Base-by-base conservation (phyloP, 2,113 vertebrate species). In the Spea bombifrons region DNA sequence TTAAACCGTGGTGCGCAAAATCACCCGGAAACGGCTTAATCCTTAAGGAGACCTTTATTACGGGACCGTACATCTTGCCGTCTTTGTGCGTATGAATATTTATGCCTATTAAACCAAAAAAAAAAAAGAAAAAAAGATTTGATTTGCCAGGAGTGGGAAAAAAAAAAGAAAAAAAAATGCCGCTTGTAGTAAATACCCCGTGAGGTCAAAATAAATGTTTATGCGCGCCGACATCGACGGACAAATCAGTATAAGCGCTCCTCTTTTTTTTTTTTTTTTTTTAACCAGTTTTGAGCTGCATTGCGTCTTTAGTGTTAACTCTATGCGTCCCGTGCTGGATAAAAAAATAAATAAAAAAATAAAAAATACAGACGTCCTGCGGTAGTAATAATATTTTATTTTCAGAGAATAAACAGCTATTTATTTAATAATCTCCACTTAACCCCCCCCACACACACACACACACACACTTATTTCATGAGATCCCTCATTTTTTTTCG, bases 321-420 rank as follows among this genome's bases (percentile, higher is more conserved):
- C 77, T 8, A 63, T 43, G 61, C 17, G 61, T 17, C 57, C 77
- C 70, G 16, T 13, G 30, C 3, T 8, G 77, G 69, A 66, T 8
- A 8, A 63, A 73, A 15, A 2, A 46, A 66, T n/a, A n/a, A n/a
- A n/a, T n/a, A 55, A 77, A 75, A 50, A 78, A 30, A 30, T 1
- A 30, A 30, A 30, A 30, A 30, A 30, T 30, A 30, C 4, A 13
- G 55, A 59, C 8, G 8, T 8, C 64, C 49, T 71, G 77, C 77
- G 57, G 77, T 66, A 55, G 57, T 71, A 66, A 73, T 63, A 72
- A 79, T 79, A 73, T 79, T 72, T 79, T 52, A 79, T 73, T 79
- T 75, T 79, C 7, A 46, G 69, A 79, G 77, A 71, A 73, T 79
- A 79, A 79, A 73, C 77, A 79, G 48, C 12, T 52, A 66, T 73